Base-by-base conservation (phyloP, 1,140 invertebrate genomes). In the Cryptotermes secundus region DNA sequence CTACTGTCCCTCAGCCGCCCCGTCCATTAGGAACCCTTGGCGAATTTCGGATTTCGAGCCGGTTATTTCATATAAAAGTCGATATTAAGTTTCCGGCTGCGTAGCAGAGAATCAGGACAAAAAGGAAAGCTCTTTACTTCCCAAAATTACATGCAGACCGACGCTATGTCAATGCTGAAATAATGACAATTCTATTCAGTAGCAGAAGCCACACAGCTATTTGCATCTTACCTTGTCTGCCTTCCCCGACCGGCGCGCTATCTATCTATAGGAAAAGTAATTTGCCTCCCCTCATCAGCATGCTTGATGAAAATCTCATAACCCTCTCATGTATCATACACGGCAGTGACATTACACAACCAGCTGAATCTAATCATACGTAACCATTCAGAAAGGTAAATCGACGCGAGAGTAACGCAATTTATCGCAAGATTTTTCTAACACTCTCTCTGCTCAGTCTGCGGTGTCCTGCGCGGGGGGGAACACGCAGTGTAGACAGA, bases 221-320 rank as follows among this genome's bases (percentile, higher is more conserved):
- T 59, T 59, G 53, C 53, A 72, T 72, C 59, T 72, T 72, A 72
- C 59, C 59, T 72, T 72, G 59, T 72, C 59, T 72, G 59, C 59
- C 59, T 31, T 31, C n/a, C 59, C 6, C 19, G 53, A 59, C 53
- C 53, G 53, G 53, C 89, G 89, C 16, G 59, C 59, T 72, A 31
- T 31, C n/a, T 72, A 89, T 89, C 89, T 90, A 88, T 82, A 59
- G 89, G 88, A 89, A 90, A 90, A 90, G 89, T 90, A 89, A 90
- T 90, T 90, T 90, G 89, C 88, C 81, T 82, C 81, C 81, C 88
- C 87, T 89, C 88, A 90, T 90, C 89, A 89, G 89, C 89, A 89
- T 89, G 89, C 88, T 90, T 90, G 88, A 90, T 90, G 89, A 90
- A 89, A 89, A 88, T 88, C 87, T 49, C 81, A 82, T 82, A 59